Conservation (phyloP, 2,888 invertebrate genomes). For the Melipona beecheii region DNA sequence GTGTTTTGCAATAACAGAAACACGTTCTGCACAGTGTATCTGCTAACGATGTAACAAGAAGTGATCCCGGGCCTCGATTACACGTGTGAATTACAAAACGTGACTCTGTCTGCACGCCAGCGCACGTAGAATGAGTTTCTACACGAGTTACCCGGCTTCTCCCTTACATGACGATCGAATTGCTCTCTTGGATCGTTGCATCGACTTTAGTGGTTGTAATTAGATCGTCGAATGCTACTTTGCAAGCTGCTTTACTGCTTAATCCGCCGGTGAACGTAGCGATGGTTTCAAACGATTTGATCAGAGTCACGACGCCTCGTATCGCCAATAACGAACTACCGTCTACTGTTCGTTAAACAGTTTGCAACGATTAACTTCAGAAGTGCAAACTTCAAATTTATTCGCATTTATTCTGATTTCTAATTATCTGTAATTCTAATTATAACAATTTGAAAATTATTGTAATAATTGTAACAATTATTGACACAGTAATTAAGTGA, state of each 20-base stretch:
- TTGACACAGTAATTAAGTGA: no score
- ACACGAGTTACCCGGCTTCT: neutral
- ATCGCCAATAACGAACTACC: no score
- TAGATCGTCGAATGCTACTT: constrained; percentile 57
- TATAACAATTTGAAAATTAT: no score
- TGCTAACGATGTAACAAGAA: constrained; percentile 10
- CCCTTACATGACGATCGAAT: constrained; percentile 64
- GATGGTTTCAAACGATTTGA: neutral
- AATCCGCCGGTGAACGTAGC: neutral
- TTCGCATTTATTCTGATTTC: no score
- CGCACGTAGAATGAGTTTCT: constrained; percentile 1
- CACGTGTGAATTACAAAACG: constrained; percentile 37
- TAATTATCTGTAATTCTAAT: no score
- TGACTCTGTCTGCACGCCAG: constrained; percentile 13
- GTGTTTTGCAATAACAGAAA: constrained; percentile 12
- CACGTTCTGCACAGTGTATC: neutral
- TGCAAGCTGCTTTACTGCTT: constrained; percentile 16
- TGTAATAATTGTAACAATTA: no score
- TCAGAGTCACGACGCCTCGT: neutral
- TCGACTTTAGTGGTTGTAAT: constrained; percentile 65
- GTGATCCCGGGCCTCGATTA: constrained; percentile 2
- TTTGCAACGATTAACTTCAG: no score
- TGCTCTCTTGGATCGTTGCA: constrained; percentile 61
- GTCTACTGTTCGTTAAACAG: no score
- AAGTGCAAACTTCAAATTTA: no score